Evolutionary conservation across 2,888 invertebrate genomes (phyloP).

Genomic region (Acanthosepion pharaonis): DNA sequence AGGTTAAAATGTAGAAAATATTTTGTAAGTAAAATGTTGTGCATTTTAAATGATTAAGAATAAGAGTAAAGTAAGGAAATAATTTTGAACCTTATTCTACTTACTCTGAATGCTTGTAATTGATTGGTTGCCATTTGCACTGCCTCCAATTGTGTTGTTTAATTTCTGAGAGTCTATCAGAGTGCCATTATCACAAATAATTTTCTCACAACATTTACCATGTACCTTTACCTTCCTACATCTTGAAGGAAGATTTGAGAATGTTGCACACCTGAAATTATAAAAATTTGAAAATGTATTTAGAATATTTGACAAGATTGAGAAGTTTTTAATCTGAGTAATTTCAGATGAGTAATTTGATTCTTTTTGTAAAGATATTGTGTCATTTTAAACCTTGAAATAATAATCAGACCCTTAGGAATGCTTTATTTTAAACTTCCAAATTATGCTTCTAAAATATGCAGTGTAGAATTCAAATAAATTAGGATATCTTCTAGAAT

Average conservation of each 20-base stretch:
- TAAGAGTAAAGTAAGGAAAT: not conserved
- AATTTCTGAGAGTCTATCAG: conserved; percentile 62
- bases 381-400: not conserved
- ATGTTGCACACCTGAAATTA: not conserved
- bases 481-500: too few species aligned
- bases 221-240: not conserved
- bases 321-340: not conserved
- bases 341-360: not conserved
- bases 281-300: not conserved
- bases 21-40: too few species aligned
- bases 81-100: not conserved
- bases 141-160: conserved; percentile 62
- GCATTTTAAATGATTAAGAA: too few species aligned
- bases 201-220: not conserved
- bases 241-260: not conserved
- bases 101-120: not conserved
- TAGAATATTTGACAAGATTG: too few species aligned
- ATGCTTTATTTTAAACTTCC: too few species aligned
- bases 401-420: too few species aligned
- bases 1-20: too few species aligned
- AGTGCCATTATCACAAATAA: conserved; percentile 53
- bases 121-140: conserved; percentile 56
- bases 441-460: too few species aligned
- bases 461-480: too few species aligned
- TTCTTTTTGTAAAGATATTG: not conserved